Percentiles rank a stretch among this genome's conserved stretches.
phyloP scores from a whole-genome alignment of 2,797 vertebrate genomes.

The Melanotaenia maccullochi region DNA sequence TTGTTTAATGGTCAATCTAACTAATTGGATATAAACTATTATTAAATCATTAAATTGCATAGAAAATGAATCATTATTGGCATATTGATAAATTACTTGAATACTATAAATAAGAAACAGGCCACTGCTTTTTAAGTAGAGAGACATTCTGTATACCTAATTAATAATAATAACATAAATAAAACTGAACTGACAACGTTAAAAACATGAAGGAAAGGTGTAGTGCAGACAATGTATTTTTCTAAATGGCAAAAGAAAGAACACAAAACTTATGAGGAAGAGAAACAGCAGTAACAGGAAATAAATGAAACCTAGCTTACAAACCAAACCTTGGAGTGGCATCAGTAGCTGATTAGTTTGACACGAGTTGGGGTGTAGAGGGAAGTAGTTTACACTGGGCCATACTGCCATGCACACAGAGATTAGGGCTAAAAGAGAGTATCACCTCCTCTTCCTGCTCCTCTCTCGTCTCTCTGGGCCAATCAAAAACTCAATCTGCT shows the following conservation, averaged over 20 bases:
- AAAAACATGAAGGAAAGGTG: background rate
- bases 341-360: slow-evolving; percentile 46
- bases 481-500: slow-evolving; percentile 98
- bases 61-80: background rate
- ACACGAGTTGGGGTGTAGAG: slow-evolving; percentile 30
- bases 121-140: background rate
- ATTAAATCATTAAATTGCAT: background rate
- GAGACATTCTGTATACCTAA: background rate
- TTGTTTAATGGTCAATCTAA: background rate
- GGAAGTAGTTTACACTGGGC: slow-evolving; percentile 35
- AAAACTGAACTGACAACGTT: slow-evolving; percentile 4
- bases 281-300: slow-evolving; percentile 3
- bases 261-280: slow-evolving; percentile 11
- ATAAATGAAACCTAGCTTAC: slow-evolving; percentile 3
- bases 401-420: slow-evolving; percentile 69
- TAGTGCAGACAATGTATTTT: slow-evolving; percentile 10
- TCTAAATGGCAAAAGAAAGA: slow-evolving; percentile 8
- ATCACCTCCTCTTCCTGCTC: slow-evolving; percentile 87
- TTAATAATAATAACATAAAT: background rate
- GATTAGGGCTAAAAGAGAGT: slow-evolving; percentile 59
- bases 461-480: slow-evolving; percentile 71
- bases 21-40: background rate
- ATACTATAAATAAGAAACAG: background rate
- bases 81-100: background rate
- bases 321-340: background rate